Percentiles rank a stretch among this genome's conserved stretches.
Conservation (phyloP, 2,888 invertebrate species). For the Serrognathus titanus region DNA sequence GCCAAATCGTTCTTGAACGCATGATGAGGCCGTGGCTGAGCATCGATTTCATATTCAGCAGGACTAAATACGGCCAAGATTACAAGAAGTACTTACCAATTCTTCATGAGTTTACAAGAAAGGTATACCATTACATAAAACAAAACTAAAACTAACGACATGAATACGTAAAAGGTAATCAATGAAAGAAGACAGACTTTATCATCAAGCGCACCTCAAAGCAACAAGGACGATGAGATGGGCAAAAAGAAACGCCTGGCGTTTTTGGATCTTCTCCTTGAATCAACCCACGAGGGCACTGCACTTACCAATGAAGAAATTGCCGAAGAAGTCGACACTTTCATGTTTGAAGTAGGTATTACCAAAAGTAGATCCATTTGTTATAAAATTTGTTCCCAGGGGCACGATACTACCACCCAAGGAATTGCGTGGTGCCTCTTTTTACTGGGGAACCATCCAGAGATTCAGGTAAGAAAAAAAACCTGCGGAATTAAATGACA, state of each 20-base stretch:
- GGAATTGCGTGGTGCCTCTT: conserved; percentile 37
- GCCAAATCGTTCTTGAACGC: conserved; percentile 3
- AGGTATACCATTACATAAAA: neutral
- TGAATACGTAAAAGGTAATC: neutral
- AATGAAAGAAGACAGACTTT: neutral
- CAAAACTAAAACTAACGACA: no score
- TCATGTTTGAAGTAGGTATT: conserved; percentile 36
- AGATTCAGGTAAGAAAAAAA: conserved; percentile 30
- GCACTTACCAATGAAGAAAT: conserved; percentile 31
- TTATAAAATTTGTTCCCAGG: conserved; percentile 24
- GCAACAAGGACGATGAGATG: conserved; percentile 2
- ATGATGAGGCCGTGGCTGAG: conserved; percentile 7
- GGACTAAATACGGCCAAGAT: conserved; percentile 1
- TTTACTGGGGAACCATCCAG: conserved; percentile 33
- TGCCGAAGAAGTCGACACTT: conserved; percentile 39
- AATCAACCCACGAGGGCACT: conserved; percentile 22
- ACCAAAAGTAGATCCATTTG: neutral
- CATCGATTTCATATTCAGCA: conserved; percentile 1
- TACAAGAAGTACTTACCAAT: neutral
- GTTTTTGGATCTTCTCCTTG: conserved; percentile 36
- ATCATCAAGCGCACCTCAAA: neutral
- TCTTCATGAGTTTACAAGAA: conserved; percentile 9
- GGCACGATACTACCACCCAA: conserved; percentile 39
- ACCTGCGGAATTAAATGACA: neutral
- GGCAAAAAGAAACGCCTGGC: conserved; percentile 28